phyloP scores from a whole-genome alignment of 1,140 invertebrate species.

The Drosophila equinoxialis region DNA sequence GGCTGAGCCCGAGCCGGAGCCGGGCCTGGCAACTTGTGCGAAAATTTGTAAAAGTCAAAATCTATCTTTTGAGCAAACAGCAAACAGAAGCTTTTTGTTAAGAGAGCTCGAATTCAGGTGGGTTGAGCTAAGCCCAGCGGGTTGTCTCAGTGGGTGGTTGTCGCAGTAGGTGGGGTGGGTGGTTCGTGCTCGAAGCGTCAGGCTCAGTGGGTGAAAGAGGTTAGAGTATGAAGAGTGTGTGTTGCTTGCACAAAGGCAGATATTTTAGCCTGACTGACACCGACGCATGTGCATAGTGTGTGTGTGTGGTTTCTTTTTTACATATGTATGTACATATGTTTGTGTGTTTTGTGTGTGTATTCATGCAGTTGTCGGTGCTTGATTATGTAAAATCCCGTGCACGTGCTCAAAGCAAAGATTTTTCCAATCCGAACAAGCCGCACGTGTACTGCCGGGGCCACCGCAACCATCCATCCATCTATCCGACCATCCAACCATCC shows the following conservation, averaged over 20 bases:
- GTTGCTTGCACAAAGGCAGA: slow-evolving; percentile 46
- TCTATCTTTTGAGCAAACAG: slow-evolving; percentile 70
- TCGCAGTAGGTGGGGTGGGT: slow-evolving; percentile 7
- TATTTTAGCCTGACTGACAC: slow-evolving; percentile 64
- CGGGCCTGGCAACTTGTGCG: slow-evolving; percentile 56
- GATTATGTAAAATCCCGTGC: slow-evolving; percentile 80
- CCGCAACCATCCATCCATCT: slow-evolving; percentile 21
- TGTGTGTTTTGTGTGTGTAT: slow-evolving; percentile 37
- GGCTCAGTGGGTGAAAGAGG: slow-evolving; percentile 10
- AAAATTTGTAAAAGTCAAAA: slow-evolving; percentile 82
- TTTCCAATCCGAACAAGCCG: slow-evolving; percentile 75
- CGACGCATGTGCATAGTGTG: slow-evolving; percentile 15
- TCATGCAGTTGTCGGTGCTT: slow-evolving; percentile 62
- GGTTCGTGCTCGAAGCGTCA: slow-evolving; percentile 4
- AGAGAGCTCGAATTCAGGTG: slow-evolving; percentile 52
- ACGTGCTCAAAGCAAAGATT: slow-evolving; percentile 81
- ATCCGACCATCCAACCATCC: slow-evolving; percentile 17
- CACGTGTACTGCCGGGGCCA: slow-evolving; percentile 53
- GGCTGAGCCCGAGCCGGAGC: slow-evolving; percentile 29
- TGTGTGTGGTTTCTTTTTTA: neutral
- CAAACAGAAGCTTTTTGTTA: slow-evolving; percentile 52
- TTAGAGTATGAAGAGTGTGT: slow-evolving; percentile 18
- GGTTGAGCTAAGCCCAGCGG: slow-evolving; percentile 40
- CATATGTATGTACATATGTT: neutral
- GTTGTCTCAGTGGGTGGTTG: slow-evolving; percentile 19